Percentiles rank a stretch among this genome's conserved stretches.
Conservation (phyloP, 2,113 vertebrate genomes). For the Boulengerochromis microlepis region DNA sequence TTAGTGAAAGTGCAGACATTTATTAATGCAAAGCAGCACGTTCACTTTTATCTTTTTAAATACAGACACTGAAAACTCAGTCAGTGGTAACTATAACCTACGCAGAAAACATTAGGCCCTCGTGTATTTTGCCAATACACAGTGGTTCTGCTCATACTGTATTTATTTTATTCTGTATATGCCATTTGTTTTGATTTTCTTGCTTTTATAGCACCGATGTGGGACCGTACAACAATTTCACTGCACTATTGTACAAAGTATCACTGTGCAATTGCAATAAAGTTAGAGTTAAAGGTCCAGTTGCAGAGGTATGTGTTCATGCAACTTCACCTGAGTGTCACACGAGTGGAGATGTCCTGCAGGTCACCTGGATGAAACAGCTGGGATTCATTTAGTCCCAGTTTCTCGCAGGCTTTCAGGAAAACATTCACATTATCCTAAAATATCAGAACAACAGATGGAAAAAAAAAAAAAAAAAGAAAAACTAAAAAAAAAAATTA, state of each 20-base stretch:
- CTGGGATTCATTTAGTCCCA: slow-evolving; percentile 94
- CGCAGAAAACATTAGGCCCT: neutral
- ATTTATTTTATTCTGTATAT: neutral
- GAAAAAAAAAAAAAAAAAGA: accelerated
- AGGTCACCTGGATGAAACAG: slow-evolving; percentile 97
- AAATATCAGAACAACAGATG: slow-evolving; percentile 7
- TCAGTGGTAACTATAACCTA: neutral
- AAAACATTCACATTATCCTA: slow-evolving; percentile 98
- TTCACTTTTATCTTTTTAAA: neutral
- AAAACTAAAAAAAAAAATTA: neutral
- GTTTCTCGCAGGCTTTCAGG: slow-evolving; percentile 88
- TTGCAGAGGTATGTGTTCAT: neutral
- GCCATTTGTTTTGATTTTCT: neutral
- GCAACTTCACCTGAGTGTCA: slow-evolving; percentile 82
- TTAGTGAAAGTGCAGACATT: neutral
- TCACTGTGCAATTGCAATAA: neutral
- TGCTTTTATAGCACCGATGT: neutral
- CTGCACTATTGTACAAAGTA: neutral
- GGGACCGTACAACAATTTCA: neutral
- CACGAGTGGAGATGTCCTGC: slow-evolving; percentile 93
- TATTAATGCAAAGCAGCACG: slow-evolving; percentile 42
- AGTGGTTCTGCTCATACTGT: neutral
- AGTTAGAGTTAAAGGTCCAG: neutral
- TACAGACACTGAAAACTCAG: neutral
- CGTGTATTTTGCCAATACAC: neutral